Percentiles rank a stretch among this genome's conserved stretches.
phyloP scores from a whole-genome alignment of 2,113 vertebrate species.

The Ornithorhynchus anatinus region DNA sequence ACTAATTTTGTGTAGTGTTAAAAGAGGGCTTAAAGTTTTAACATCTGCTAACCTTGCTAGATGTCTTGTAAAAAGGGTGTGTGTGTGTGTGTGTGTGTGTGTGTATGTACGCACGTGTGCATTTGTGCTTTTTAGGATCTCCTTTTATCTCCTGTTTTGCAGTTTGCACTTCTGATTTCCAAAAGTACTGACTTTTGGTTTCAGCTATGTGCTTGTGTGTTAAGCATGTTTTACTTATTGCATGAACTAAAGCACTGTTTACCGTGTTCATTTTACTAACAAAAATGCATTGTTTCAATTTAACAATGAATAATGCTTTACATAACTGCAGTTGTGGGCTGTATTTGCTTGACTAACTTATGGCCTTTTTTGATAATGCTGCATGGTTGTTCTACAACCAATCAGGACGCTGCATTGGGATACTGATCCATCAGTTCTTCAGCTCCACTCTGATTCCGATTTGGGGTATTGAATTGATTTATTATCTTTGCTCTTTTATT shows the following conservation, averaged over 20 bases:
- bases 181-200: constrained; percentile 48
- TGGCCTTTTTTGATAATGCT: constrained; percentile 91
- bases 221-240: constrained; percentile 58
- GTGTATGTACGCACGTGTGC: no score
- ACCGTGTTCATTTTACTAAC: constrained; percentile 58
- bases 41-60: constrained; percentile 7
- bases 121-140: constrained; percentile 44
- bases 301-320: constrained; percentile 57
- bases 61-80: constrained; percentile 25
- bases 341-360: constrained; percentile 81
- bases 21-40: constrained; percentile 36
- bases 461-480: constrained; percentile 97
- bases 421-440: constrained; percentile 98
- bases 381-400: constrained; percentile 91
- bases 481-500: constrained; percentile 83
- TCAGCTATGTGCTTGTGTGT: constrained; percentile 46
- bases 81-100: no score
- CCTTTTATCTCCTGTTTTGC: constrained; percentile 8
- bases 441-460: constrained; percentile 99
- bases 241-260: constrained; percentile 54
- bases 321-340: constrained; percentile 67
- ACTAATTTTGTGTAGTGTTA: constrained; percentile 45
- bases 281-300: constrained; percentile 50
- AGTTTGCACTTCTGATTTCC: constrained; percentile 37
- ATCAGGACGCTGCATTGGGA: constrained; percentile 99